Evolutionary conservation across 2,113 vertebrate genomes (phyloP), one percentile per base, ranked within the genome.

Genomic region (Bubo bubo): DNA sequence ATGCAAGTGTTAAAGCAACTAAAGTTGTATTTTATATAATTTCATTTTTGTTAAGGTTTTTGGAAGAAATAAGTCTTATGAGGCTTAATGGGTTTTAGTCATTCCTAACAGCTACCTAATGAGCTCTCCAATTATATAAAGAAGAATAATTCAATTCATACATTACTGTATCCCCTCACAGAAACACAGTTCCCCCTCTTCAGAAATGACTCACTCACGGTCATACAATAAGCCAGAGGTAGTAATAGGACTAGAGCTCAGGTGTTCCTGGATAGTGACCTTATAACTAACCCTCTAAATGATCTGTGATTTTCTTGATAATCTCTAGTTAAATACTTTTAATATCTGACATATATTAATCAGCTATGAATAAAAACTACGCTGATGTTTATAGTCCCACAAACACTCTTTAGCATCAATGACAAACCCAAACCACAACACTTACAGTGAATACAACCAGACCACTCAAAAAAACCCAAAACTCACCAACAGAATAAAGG

Each of bases 101-200:
- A 86, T 39, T 86, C 62, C 92, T 91, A 94, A 75, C 64, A 89
- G 66, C 76, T 89, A 91, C 32, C 83, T 89, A 86, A 88, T 84
- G 82, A 95, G 43, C 76, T 95, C 83, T 85, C 73, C 58, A 89
- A 53, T 79, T 87, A 79, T 30, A 26, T 76, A 81, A 87, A 94
- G 64, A 90, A 81, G 64, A 87, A 23, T 30, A 86, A 74, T 84
- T 67, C 41, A 41, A 5, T 60, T 94, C 49, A 27, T 37, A 23
- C 56, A 72, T 59, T 68, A 83, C 64, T 70, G 7, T 34, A 67
- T 68, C 56, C 47, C 19, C 24, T 71, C 47, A 55, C 28, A 87
- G 75, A 88, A 73, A 45, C 9, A 24, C 8, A 32, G 39, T n/a
- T 73, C 8, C 24, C 11, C 24, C 16, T 43, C 71, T 90, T 84